Evolutionary conservation across 2,888 invertebrate species (phyloP).

Genomic region (Taphrorychus bicolor): DNA sequence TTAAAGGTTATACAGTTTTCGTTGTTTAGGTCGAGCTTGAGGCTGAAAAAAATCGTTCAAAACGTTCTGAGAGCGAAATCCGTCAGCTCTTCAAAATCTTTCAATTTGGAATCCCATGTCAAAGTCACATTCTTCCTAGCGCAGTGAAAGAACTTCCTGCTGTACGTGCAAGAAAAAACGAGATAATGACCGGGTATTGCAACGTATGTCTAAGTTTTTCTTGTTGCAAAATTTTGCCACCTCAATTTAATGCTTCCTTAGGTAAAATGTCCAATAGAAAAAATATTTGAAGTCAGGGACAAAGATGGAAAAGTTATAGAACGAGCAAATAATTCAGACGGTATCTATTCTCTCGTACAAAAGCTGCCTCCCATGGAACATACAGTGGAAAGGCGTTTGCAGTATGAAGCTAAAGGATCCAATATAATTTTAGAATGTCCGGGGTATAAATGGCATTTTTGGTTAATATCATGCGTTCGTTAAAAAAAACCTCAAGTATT

Average conservation of each 20-base stretch:
- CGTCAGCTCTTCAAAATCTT: slow-evolving; percentile 59
- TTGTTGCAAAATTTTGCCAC: neutral
- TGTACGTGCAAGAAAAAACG: slow-evolving; percentile 61
- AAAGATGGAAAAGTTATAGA: slow-evolving; percentile 64
- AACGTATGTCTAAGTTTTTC: slow-evolving; percentile 55
- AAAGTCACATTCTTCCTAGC: slow-evolving; percentile 63
- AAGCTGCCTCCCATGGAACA: slow-evolving; percentile 61
- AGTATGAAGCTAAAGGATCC: slow-evolving; percentile 58
- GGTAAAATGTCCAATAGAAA: slow-evolving; percentile 60
- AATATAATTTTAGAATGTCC: slow-evolving; percentile 61
- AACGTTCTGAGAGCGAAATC: slow-evolving; percentile 35
- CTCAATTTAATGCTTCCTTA: slow-evolving; percentile 39
- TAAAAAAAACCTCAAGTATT: too few species aligned
- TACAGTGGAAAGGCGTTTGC: slow-evolving; percentile 56
- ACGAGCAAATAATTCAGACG: slow-evolving; percentile 67
- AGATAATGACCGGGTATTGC: slow-evolving; percentile 65
- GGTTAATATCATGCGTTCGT: too few species aligned
- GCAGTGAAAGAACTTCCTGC: slow-evolving; percentile 57
- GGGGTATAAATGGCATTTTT: slow-evolving; percentile 55
- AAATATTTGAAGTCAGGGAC: slow-evolving; percentile 64
- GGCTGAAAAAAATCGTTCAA: neutral
- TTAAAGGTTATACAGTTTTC: too few species aligned
- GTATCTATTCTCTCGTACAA: slow-evolving; percentile 65
- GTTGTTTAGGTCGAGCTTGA: neutral
- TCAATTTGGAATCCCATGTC: slow-evolving; percentile 66